Conservation (phyloP, 2,113 vertebrate species). For the Microcebus lehilahytsara region DNA sequence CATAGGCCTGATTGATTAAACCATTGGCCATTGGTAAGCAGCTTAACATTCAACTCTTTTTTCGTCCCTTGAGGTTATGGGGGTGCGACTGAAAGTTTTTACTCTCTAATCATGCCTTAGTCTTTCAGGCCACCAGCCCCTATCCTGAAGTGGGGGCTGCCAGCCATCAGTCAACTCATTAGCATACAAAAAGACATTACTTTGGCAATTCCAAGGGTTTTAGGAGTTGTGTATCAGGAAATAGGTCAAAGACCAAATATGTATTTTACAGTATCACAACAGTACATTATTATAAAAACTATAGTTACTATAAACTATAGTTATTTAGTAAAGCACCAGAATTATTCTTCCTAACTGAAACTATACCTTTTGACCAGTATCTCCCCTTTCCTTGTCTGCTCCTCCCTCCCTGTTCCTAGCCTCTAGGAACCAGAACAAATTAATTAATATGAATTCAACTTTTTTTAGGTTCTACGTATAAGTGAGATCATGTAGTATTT, state of each 20-base stretch:
- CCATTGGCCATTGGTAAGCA: no score
- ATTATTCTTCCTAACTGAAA: background rate
- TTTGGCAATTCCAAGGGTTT: background rate
- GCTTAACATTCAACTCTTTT: no score
- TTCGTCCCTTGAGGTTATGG: no score
- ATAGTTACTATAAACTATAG: background rate
- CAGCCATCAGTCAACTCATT: background rate
- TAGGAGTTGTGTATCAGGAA: background rate
- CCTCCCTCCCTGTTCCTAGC: no score
- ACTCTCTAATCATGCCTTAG: background rate
- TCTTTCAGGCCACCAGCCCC: background rate
- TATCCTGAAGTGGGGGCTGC: background rate
- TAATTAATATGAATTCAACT: background rate
- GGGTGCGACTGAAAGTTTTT: no score
- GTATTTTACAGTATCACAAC: background rate
- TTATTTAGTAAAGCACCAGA: background rate
- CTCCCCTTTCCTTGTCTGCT: background rate
- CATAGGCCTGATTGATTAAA: no score
- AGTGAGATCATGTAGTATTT: background rate
- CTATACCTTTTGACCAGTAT: background rate
- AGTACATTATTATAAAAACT: background rate
- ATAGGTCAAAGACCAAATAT: background rate
- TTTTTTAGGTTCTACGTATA: background rate
- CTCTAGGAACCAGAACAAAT: background rate
- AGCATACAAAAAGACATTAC: background rate